phyloP scores from a whole-genome alignment of 2,113 vertebrate genomes.

The Enhydra lutris region DNA sequence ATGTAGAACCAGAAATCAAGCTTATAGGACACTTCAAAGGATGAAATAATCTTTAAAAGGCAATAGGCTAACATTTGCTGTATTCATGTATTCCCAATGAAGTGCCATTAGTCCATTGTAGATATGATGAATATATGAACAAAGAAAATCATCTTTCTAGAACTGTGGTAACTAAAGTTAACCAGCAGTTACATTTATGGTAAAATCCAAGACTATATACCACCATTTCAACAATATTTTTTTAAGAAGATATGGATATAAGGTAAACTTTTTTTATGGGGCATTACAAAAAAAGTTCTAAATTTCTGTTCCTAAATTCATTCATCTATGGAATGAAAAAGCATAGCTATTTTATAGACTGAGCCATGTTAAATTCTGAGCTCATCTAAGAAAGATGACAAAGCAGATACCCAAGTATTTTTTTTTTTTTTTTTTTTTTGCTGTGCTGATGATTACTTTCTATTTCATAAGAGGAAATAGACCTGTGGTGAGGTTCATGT shows the following conservation, averaged over 20 bases:
- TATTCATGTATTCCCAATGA: slow-evolving; percentile 23
- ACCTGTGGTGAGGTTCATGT: neutral
- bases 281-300: slow-evolving; percentile 19
- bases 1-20: slow-evolving; percentile 30
- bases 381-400: neutral
- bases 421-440: neutral
- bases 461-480: neutral
- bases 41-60: slow-evolving; percentile 37
- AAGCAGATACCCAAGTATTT: neutral
- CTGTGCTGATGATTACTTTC: neutral
- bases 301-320: slow-evolving; percentile 7
- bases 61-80: slow-evolving; percentile 43
- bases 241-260: neutral
- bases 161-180: neutral
- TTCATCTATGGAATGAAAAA: neutral
- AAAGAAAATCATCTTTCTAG: slow-evolving; percentile 19
- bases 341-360: neutral
- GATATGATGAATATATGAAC: slow-evolving; percentile 4
- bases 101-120: slow-evolving; percentile 31
- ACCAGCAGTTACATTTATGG: neutral
- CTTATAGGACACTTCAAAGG: slow-evolving; percentile 18
- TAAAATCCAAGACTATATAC: slow-evolving; percentile 16
- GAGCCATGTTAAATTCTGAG: neutral
- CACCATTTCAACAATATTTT: neutral
- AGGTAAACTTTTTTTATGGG: neutral